Evolutionary conservation across 2,113 vertebrate species (phyloP), one percentile per base, ranked within the genome.

Genomic region (Micronycteris hirsuta): DNA sequence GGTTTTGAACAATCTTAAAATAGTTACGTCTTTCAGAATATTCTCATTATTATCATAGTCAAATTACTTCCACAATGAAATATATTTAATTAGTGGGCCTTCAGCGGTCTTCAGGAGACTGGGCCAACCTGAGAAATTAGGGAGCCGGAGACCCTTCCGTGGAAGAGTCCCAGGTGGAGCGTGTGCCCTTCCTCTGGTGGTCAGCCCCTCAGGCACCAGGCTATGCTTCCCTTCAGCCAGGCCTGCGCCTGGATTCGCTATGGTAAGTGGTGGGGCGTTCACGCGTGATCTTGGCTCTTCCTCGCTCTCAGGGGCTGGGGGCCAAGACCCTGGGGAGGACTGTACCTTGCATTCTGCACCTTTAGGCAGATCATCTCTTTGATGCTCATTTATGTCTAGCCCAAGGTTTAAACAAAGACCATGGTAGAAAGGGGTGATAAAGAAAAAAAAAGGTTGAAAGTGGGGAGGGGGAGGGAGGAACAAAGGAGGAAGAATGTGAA

Each of bases 1-100:
- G 71, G 95, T 78, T 93, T 96, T 33, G 86, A 94, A 78, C 43
- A 83, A 33, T 82, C 74, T 88, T 95, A 93, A 96, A 94, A 95
- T 84, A 94, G 56, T 65, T 56, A 31, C 4, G 68, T 94, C 80
- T 91, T 82, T 68, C 33, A 61, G 74, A 83, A 86, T 78, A 82
- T 76, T 94, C 82, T 94, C 91, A 88, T 97, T 91, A 89, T 84
- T 86, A 89, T 65, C 38, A 67, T 1, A 63, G 56, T 76, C 52
- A 88, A 94, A 92, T 96, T 87, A 97, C 61, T 96, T 94, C 47
- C 61, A 87, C 54, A 87, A 49, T 17, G 41, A 95, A 87, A 93
- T 22, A 82, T 71, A 92, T 54, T 74, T 94, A 96, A 92, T 93
- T 93, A 93, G 84, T 20, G 65, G 77, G 70, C 15, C 70, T 73